Percentiles rank a stretch among this genome's conserved stretches.
Evolutionary conservation across 2,888 invertebrate species (phyloP).

Genomic region (Dastarcus helophoroides): DNA sequence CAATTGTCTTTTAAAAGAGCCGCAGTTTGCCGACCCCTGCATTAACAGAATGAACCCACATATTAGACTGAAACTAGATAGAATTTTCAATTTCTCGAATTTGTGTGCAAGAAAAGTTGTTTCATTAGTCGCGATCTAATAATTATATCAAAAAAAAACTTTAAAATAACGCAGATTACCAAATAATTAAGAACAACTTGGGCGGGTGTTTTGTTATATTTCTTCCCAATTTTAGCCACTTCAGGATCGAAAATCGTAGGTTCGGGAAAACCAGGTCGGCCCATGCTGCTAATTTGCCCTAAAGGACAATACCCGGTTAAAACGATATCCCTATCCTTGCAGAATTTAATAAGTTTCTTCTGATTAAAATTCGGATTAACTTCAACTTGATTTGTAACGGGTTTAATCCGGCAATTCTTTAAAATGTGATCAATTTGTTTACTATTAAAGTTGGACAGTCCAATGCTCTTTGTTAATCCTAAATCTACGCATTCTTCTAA

Average conservation of each 20-base stretch:
- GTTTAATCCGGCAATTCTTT: slow-evolving; percentile 5
- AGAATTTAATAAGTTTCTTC: slow-evolving; percentile 52
- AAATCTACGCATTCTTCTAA: slow-evolving; percentile 54
- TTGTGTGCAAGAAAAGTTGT: too few relatives aligned
- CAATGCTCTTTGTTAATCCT: slow-evolving; percentile 55
- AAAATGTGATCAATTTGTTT: slow-evolving; percentile 47
- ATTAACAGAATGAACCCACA: too few relatives aligned
- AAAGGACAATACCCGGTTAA: slow-evolving; percentile 66
- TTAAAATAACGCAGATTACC: too few relatives aligned
- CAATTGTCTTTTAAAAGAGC: too few relatives aligned
- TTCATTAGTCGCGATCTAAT: too few relatives aligned
- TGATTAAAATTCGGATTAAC: slow-evolving; percentile 55
- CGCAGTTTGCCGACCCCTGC: too few relatives aligned
- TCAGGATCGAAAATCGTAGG: slow-evolving; percentile 44
- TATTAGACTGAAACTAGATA: too few relatives aligned
- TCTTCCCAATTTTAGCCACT: slow-evolving; percentile 43
- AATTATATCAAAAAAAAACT: too few relatives aligned
- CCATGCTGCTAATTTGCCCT: slow-evolving; percentile 45
- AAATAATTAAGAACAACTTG: slow-evolving; percentile 54
- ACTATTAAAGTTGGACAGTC: slow-evolving; percentile 66
- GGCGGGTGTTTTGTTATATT: slow-evolving; percentile 52
- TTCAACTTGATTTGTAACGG: slow-evolving; percentile 53
- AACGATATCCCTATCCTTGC: slow-evolving; percentile 48
- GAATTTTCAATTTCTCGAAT: too few relatives aligned
- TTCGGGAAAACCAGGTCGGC: slow-evolving; percentile 38